phyloP scores from a whole-genome alignment of 2,888 invertebrate genomes.

The Cremastinae sp. region DNA sequence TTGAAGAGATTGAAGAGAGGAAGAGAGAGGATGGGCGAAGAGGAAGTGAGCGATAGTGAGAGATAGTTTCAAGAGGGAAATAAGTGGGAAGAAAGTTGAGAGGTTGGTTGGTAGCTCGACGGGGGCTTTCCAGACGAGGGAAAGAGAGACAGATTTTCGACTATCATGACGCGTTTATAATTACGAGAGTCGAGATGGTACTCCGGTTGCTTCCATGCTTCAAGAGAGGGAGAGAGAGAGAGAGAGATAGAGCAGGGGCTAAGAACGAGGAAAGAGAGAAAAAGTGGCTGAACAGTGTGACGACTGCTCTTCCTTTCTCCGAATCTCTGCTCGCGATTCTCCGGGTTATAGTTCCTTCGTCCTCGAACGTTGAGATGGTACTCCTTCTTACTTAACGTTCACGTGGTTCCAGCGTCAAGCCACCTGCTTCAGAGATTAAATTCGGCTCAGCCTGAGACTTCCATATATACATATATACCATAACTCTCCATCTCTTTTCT shows the following conservation, averaged over 20 bases:
- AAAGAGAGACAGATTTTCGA: slow-evolving; percentile 51
- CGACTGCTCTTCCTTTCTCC: slow-evolving; percentile 33
- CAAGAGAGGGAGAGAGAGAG: slow-evolving; percentile 25
- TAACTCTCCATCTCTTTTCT: no score
- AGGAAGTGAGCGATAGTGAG: no score
- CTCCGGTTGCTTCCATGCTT: slow-evolving; percentile 48
- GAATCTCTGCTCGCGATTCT: slow-evolving; percentile 1
- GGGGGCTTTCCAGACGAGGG: slow-evolving; percentile 29
- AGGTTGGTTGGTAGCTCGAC: slow-evolving; percentile 33
- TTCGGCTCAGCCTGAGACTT: slow-evolving; percentile 61
- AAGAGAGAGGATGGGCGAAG: neutral
- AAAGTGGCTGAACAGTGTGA: slow-evolving; percentile 18
- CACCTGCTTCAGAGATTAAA: slow-evolving; percentile 61
- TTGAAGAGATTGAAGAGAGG: slow-evolving; percentile 1
- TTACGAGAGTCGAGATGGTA: slow-evolving; percentile 54
- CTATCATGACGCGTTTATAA: slow-evolving; percentile 60
- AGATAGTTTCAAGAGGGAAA: slow-evolving; percentile 36
- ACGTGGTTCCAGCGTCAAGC: slow-evolving; percentile 53
- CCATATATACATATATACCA: slow-evolving; percentile 9
- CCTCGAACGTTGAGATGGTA: slow-evolving; percentile 54
- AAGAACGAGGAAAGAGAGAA: slow-evolving; percentile 27
- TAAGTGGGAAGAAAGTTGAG: slow-evolving; percentile 38
- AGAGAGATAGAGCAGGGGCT: slow-evolving; percentile 16
- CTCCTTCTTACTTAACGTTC: slow-evolving; percentile 62
- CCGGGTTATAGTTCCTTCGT: slow-evolving; percentile 31